Conservation (phyloP, 2,113 vertebrate species). For the Riparia riparia region DNA sequence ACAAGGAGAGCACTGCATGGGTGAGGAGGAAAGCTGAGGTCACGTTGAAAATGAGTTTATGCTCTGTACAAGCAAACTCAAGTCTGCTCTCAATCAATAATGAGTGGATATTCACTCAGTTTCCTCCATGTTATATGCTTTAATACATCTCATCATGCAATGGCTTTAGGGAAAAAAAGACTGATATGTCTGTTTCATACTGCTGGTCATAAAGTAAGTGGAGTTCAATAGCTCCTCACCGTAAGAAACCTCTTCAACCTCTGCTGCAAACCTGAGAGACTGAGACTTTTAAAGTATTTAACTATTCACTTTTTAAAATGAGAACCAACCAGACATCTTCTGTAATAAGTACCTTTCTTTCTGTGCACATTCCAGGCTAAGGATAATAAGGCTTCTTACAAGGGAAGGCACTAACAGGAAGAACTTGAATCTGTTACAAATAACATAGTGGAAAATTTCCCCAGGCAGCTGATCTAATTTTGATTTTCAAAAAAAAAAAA, state of each 20-base stretch:
- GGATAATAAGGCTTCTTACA: not conserved
- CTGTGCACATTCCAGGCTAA: not conserved
- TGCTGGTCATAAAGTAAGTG: not conserved
- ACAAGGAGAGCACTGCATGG: not conserved
- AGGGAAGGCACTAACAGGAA: not conserved
- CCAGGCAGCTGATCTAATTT: slow-evolving; percentile 25
- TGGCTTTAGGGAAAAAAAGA: not conserved
- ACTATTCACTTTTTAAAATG: not conserved
- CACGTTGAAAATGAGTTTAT: not conserved
- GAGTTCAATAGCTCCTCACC: not conserved
- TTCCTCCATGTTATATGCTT: not conserved
- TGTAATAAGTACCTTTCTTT: not conserved
- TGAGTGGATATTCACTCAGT: not conserved
- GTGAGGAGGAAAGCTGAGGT: not conserved
- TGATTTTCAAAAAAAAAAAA: not conserved
- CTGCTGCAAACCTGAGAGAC: not conserved
- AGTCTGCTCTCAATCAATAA: not conserved
- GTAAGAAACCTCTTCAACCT: not conserved
- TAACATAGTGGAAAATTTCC: slow-evolving; percentile 36
- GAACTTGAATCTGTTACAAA: slow-evolving; percentile 11
- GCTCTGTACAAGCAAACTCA: not conserved
- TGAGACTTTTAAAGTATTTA: not conserved
- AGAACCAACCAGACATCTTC: not conserved
- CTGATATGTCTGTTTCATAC: not conserved
- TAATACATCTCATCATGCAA: not conserved